Evolutionary conservation across 2,888 invertebrate genomes (phyloP).

Genomic region (Synanthedon vespiformis): DNA sequence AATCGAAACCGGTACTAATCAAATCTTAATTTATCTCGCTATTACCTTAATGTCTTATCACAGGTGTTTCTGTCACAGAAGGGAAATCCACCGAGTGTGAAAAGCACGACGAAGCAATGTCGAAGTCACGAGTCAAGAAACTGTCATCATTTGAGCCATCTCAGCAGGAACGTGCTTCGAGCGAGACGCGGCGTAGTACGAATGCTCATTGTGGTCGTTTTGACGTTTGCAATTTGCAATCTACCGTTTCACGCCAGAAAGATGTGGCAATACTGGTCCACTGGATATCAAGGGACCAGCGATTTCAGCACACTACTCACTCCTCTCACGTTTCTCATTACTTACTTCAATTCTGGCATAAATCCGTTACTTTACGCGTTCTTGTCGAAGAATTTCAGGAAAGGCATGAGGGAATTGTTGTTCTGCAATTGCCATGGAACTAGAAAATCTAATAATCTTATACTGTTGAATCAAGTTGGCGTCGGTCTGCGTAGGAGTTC

Average conservation of each 20-base stretch:
- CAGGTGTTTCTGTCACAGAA: not conserved
- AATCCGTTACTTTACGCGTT: slow-evolving; percentile 93
- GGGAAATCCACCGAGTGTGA: not conserved
- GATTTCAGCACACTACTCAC: slow-evolving; percentile 83
- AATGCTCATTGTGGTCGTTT: slow-evolving; percentile 89
- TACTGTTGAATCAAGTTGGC: slow-evolving; percentile 54
- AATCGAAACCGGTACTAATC: too few species aligned
- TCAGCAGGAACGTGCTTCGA: slow-evolving; percentile 81
- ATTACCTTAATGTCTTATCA: not conserved
- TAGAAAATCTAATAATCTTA: slow-evolving; percentile 51
- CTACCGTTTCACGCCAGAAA: slow-evolving; percentile 90
- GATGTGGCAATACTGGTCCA: slow-evolving; percentile 88
- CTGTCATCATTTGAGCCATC: slow-evolving; percentile 75
- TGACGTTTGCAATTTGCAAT: slow-evolving; percentile 90
- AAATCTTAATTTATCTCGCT: too few species aligned
- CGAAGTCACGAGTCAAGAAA: slow-evolving; percentile 54
- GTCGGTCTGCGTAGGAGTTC: slow-evolving; percentile 55
- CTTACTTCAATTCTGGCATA: slow-evolving; percentile 91
- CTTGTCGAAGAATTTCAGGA: slow-evolving; percentile 82
- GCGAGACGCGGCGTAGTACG: slow-evolving; percentile 88
- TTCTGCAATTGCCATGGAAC: slow-evolving; percentile 68
- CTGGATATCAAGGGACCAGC: slow-evolving; percentile 76
- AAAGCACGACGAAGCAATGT: slow-evolving; percentile 4
- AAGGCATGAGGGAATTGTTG: slow-evolving; percentile 85
- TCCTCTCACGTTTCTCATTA: slow-evolving; percentile 86